Evolutionary conservation across 2,113 vertebrate genomes (phyloP), one percentile per base, ranked within the genome.

Genomic region (Phasianus colchicus): DNA sequence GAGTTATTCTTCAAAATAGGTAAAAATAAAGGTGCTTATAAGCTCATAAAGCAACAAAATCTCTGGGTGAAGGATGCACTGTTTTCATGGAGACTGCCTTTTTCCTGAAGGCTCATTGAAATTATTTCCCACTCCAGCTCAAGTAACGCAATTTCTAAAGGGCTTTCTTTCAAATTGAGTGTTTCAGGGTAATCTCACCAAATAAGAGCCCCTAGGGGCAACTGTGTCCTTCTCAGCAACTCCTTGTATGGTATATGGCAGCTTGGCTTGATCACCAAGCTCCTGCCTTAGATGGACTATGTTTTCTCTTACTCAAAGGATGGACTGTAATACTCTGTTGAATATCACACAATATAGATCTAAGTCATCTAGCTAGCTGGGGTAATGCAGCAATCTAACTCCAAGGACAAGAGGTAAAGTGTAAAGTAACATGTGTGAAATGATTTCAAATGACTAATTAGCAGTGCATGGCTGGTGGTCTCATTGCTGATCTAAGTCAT

Each of bases 391-490:
- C 42, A 83, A 54, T 10, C 43, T 18, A 34, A 17, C 24, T 38
- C n/a, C 60, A 52, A 7, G 32, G 45, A 5, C 0, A 0, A 83
- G 29, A 50, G 32, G n/a, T 0, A 2, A 58, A 9, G 29, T 42
- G 10, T 0, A 13, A 24, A 27, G 5, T 58, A 71, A 47, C 2
- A 15, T 0, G 10, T 5, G 6, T 42, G 16, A 42, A 75, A 63
- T 5, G 45, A 50, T 79, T 57, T 71, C n/a, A 71, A 24, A 45
- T 63, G 14, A 17, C 42, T 36, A 32, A 70, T 50, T 5, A 63
- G 61, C 50, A 67, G 1, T 3, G 20, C n/a, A 3, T 7, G 27
- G 47, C 27, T 88, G 36, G 5, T 36, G 9, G 36, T 47, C 63
- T 72, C 57, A 19, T 0, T 55, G 54, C 61, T 36, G 55, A 81